A percentile compares a stretch with the other conserved stretches of the same genome.
phyloP scores from a whole-genome alignment of 2,888 invertebrate genomes.

The Cephus nigrinus region DNA sequence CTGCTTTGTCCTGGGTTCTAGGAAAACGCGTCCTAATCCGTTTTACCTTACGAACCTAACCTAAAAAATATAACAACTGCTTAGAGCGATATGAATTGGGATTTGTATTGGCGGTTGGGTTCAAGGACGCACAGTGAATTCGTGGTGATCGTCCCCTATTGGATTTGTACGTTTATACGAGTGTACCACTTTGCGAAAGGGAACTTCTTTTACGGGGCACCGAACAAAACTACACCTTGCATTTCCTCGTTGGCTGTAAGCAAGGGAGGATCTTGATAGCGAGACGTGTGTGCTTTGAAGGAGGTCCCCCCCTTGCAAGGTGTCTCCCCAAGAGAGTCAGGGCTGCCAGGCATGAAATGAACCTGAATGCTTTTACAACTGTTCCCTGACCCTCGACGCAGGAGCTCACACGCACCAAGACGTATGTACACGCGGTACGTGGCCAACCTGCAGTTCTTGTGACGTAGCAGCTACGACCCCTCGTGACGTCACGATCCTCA shows the following conservation, averaged over 20 bases:
- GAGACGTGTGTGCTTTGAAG: slow-evolving; percentile 22
- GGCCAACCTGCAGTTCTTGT: slow-evolving; percentile 36
- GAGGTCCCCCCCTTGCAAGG: slow-evolving; percentile 46
- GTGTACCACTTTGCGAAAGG: neutral
- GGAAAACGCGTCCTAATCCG: neutral
- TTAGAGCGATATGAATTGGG: neutral
- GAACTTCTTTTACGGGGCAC: neutral
- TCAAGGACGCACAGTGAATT: neutral
- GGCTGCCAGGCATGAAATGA: slow-evolving; percentile 33
- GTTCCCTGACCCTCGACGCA: slow-evolving; percentile 17
- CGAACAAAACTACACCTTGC: slow-evolving; percentile 34
- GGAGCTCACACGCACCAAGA: slow-evolving; percentile 3
- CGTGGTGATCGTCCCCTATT: neutral
- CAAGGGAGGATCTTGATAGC: slow-evolving; percentile 16
- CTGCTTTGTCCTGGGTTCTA: neutral
- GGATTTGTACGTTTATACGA: neutral
- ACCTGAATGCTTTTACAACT: slow-evolving; percentile 42
- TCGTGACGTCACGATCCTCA: slow-evolving; percentile 45
- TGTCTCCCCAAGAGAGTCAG: slow-evolving; percentile 29
- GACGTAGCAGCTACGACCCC: slow-evolving; percentile 15
- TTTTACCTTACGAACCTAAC: neutral
- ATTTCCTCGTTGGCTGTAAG: slow-evolving; percentile 25
- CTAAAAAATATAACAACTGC: neutral
- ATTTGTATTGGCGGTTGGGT: neutral
- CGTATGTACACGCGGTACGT: neutral